Evolutionary conservation across 2,888 invertebrate species (phyloP).

Genomic region (Troides aeacus): DNA sequence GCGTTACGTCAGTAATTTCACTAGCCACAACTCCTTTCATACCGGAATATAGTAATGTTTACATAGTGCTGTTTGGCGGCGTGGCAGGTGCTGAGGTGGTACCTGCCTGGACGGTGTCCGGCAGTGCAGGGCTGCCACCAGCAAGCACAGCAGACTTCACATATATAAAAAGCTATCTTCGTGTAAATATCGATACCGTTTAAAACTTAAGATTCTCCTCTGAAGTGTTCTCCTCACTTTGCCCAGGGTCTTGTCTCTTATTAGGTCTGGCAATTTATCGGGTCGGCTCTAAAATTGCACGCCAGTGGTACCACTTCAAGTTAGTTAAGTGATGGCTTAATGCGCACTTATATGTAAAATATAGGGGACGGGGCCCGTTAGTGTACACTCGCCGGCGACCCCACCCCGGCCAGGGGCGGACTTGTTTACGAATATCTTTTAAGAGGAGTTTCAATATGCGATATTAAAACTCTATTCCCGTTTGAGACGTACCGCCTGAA

Average conservation of each 20-base stretch:
- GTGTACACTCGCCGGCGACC: slow-evolving; percentile 12
- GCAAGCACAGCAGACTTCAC: too few relatives aligned
- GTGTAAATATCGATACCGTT: too few relatives aligned
- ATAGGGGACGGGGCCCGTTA: slow-evolving; percentile 30
- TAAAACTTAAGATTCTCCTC: too few relatives aligned
- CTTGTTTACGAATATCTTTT: slow-evolving; percentile 16
- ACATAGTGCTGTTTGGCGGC: too few relatives aligned
- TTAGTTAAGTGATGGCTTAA: slow-evolving; percentile 62
- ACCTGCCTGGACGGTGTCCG: too few relatives aligned
- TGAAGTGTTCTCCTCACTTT: slow-evolving; percentile 34
- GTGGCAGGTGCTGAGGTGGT: too few relatives aligned
- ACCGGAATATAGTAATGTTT: too few relatives aligned
- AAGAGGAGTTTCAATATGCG: slow-evolving; percentile 10
- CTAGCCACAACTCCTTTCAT: too few relatives aligned
- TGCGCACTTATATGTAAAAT: slow-evolving; percentile 55
- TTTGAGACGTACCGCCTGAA: not conserved
- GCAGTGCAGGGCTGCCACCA: too few relatives aligned
- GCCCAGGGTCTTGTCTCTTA: slow-evolving; percentile 65
- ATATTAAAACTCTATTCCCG: slow-evolving; percentile 1
- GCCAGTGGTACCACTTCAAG: slow-evolving; percentile 47
- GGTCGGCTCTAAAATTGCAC: slow-evolving; percentile 63
- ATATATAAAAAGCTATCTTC: too few relatives aligned
- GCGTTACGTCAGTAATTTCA: too few relatives aligned
- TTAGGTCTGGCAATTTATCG: slow-evolving; percentile 72
- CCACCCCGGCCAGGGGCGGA: slow-evolving; percentile 19